Percentiles rank a stretch among this genome's conserved stretches.
These are phyloP conservation scores for Andrena bicolor DNA, from an alignment of 2,888 invertebrate genomes.

Conservation along the genomic window DNA sequence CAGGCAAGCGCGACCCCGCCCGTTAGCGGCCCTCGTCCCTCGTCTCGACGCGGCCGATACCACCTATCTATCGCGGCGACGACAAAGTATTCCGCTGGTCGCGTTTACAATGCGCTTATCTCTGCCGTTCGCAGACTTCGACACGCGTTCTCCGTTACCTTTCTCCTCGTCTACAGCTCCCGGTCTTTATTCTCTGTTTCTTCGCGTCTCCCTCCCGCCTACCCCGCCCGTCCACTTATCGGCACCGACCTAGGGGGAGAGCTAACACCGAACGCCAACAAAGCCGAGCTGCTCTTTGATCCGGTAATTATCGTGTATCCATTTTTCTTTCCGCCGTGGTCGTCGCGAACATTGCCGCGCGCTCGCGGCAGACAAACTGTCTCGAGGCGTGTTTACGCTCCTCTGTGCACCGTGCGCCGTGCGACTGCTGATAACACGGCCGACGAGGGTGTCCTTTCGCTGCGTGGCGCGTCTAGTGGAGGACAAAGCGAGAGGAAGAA, in stretches of 20 bases:
- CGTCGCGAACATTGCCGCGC: slow-evolving; percentile 1
- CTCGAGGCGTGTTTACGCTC: slow-evolving; percentile 27
- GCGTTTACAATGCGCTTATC: slow-evolving; percentile 43
- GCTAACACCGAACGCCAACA: slow-evolving; percentile 9
- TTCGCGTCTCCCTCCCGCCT: background rate
- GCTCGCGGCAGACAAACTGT: slow-evolving; percentile 27
- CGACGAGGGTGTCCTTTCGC: background rate
- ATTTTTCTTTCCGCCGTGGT: background rate
- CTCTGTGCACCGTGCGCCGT: background rate
- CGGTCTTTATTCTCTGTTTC: slow-evolving; percentile 1
- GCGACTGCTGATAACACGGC: slow-evolving; percentile 6
- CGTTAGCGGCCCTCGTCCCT: slow-evolving; percentile 15
- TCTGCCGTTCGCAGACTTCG: slow-evolving; percentile 13
- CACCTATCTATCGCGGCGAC: slow-evolving; percentile 31
- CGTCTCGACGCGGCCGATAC: slow-evolving; percentile 36
- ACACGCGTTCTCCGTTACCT: slow-evolving; percentile 41
- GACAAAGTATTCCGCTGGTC: slow-evolving; percentile 33
- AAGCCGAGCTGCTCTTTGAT: slow-evolving; percentile 22
- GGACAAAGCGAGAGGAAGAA: too few relatives aligned
- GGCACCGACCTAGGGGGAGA: slow-evolving; percentile 4
- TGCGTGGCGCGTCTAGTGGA: too few relatives aligned
- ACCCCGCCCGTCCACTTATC: background rate
- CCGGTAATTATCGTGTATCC: slow-evolving; percentile 25
- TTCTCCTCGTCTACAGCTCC: slow-evolving; percentile 12
- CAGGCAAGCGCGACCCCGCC: slow-evolving; percentile 32